These are phyloP conservation scores for Bombyx huttoni DNA, from an alignment of 2,888 invertebrate species.

Conservation along the genomic window DNA sequence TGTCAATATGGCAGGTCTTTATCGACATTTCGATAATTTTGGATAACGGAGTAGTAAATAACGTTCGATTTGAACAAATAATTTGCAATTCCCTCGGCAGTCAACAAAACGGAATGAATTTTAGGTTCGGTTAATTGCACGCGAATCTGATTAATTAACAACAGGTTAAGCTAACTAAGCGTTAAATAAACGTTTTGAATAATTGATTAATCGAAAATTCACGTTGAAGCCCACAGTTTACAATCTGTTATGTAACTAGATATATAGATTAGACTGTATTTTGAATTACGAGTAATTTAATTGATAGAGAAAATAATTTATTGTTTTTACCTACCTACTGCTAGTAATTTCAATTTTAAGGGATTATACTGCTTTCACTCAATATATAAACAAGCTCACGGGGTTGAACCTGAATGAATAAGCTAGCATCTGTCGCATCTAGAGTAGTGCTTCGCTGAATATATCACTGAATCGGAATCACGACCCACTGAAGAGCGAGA, in stretches of 20 bases:
- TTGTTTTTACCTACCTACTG: too few relatives aligned
- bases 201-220: neutral
- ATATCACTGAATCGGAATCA: too few relatives aligned
- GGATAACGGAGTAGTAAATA: neutral
- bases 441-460: too few relatives aligned
- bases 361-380: too few relatives aligned
- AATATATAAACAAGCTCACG: too few relatives aligned
- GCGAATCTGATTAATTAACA: conserved; percentile 1
- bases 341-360: too few relatives aligned
- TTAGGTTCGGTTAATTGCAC: neutral
- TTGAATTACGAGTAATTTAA: too few relatives aligned
- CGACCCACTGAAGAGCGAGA: too few relatives aligned
- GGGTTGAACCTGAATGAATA: too few relatives aligned
- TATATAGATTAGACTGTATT: neutral
- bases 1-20: neutral
- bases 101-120: neutral
- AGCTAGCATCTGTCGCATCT: too few relatives aligned
- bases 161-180: neutral
- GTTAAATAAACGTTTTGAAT: conserved; percentile 1
- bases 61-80: neutral
- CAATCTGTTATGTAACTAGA: neutral
- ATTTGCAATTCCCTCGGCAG: neutral
- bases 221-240: neutral
- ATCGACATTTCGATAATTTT: neutral
- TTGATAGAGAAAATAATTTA: too few relatives aligned